Percentiles rank a stretch among this genome's conserved stretches.
Evolutionary conservation across 2,113 vertebrate species (phyloP).

Genomic region (Pachypanchax playfairii): DNA sequence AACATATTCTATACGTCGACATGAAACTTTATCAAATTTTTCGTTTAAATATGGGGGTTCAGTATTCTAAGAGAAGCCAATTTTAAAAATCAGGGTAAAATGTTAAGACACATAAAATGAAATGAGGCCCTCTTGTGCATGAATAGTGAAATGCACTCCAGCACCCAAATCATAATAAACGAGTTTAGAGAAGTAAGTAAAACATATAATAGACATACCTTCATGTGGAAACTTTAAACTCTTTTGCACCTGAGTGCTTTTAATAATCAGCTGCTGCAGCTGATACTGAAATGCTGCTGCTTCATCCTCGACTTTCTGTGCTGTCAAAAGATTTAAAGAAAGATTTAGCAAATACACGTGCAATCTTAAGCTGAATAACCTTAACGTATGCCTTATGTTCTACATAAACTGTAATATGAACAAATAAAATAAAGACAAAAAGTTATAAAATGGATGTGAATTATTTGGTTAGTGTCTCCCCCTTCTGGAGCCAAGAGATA

Average conservation of each 20-base stretch:
- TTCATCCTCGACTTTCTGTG: not conserved
- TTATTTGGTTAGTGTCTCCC: constrained; percentile 29
- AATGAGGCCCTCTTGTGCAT: constrained; percentile 48
- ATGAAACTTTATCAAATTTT: not conserved
- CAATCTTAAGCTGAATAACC: not conserved
- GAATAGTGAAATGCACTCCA: constrained; percentile 4
- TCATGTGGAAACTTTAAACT: no score
- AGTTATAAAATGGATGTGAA: not conserved
- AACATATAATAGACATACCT: not conserved
- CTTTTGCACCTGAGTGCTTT: no score
- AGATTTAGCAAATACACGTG: not conserved
- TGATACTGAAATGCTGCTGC: not conserved
- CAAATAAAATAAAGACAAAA: not conserved
- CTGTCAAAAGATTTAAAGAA: not conserved
- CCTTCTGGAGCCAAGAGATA: constrained; percentile 21
- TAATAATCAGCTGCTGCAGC: not conserved
- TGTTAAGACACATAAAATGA: not conserved
- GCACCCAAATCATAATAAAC: not conserved
- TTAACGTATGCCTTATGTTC: not conserved
- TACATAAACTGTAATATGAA: no score
- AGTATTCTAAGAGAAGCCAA: not conserved
- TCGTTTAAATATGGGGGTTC: not conserved
- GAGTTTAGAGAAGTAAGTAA: not conserved
- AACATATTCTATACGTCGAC: not conserved
- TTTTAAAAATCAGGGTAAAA: not conserved